Evolutionary conservation across 2,113 vertebrate species (phyloP).

Genomic region (Heterocephalus glaber): DNA sequence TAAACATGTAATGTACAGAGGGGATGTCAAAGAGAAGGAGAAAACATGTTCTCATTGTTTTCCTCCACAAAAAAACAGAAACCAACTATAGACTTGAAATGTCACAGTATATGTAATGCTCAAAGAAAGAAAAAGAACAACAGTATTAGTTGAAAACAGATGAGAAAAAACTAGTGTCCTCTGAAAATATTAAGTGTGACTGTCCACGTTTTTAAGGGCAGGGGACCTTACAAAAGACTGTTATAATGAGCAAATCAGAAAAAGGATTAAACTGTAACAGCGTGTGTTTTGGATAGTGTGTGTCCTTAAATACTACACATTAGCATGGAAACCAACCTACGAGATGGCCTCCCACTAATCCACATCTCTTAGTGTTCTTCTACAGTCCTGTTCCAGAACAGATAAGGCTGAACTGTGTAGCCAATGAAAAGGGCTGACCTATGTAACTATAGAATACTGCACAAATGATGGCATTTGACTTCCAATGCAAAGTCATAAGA

Average conservation of each 20-base stretch:
- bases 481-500: not conserved
- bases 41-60: not conserved
- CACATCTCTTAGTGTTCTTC: not conserved
- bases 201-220: not conserved
- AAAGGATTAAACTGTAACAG: not conserved
- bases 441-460: not conserved
- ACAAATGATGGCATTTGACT: not conserved
- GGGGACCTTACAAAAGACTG: not conserved
- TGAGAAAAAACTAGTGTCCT: not conserved
- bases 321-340: not conserved
- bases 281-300: accelerated
- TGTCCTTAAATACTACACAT: not conserved
- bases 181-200: not conserved
- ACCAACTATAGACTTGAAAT: not conserved
- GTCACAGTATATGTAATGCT: not conserved
- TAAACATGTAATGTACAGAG: not conserved
- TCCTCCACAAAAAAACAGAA: not conserved
- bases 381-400: not conserved
- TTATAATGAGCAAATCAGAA: not conserved
- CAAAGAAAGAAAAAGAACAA: not conserved
- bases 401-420: not conserved
- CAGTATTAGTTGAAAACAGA: not conserved
- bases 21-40: not conserved
- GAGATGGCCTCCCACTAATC: not conserved
- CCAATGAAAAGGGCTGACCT: not conserved